Evolutionary conservation across 2,113 vertebrate genomes (phyloP), one percentile per base, ranked within the genome.

Genomic region (Tychaedon coryphoeus): DNA sequence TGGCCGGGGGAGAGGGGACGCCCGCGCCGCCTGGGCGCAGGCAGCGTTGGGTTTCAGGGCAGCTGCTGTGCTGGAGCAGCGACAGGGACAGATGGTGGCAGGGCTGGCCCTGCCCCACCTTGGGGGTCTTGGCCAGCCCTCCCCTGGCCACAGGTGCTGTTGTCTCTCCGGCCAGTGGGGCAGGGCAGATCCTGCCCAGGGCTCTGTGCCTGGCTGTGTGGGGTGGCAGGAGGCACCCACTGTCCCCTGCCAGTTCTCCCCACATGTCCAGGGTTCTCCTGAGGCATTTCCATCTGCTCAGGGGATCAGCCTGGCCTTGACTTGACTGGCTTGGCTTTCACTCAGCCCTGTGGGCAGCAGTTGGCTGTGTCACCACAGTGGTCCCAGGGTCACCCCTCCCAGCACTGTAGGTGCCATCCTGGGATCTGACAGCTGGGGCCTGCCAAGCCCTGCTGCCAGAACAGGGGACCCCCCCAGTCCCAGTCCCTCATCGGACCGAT

Each of bases 31-130:
- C 78, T 40, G 91, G 89, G 92, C 1, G 81, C 87, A 77, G 80
- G 87, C 93, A 86, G 96, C 60, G 36, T 97, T 93, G 91, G 92
- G 92, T 96, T 97, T 95, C 96, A 94, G 88, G 96, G 94, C 96
- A 97, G 96, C 96, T 97, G 96, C 96, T 0, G 79, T 0, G 48
- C 89, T 23, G 86, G 61, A 86, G 86, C 95, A 93, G 69, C 56
- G 92, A 94, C 95, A 92, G 95, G 92, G 95, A 96, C 94, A 96
- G 96, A 95, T 96, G 86, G 95, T 0, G 17, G 79, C 72, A 71
- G 85, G 76, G 76, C 93, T 12, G 83, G 89, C 42, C 79, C 79
- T 5, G 40, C 75, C 82, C 14, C 3, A 8, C 6, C 1, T 1
- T 26, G 54, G 45, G 88, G 60, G 56, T 84, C 70, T 89, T 76